Conservation (phyloP, 2,797 vertebrate genomes). For the Micropoecilia bifurca region DNA sequence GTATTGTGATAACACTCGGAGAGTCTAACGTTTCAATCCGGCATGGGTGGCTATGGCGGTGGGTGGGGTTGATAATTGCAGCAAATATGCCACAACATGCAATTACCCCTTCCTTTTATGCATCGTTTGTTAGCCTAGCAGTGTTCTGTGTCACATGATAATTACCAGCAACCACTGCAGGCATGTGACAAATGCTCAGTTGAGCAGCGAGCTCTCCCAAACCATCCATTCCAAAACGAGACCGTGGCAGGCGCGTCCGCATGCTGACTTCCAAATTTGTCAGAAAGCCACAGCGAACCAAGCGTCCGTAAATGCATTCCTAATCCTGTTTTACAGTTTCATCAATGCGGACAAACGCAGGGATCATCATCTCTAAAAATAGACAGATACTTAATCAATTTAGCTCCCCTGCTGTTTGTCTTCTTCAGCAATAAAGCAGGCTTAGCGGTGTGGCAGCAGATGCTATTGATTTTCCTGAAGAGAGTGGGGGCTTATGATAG, state of each 20-base stretch:
- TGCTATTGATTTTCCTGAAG: slow-evolving; percentile 72
- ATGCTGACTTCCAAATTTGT: slow-evolving; percentile 32
- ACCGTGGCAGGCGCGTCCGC: slow-evolving; percentile 22
- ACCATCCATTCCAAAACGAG: slow-evolving; percentile 49
- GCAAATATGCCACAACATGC: slow-evolving; percentile 63
- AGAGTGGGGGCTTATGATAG: slow-evolving; percentile 69
- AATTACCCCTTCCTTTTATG: slow-evolving; percentile 58
- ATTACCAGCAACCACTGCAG: slow-evolving; percentile 62
- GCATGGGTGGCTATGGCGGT: slow-evolving; percentile 49
- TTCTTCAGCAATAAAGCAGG: slow-evolving; percentile 69
- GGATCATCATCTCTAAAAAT: slow-evolving; percentile 76
- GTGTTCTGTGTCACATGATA: slow-evolving; percentile 58
- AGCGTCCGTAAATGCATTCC: neutral
- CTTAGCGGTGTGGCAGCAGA: slow-evolving; percentile 68
- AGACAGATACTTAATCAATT: slow-evolving; percentile 80
- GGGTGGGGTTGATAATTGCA: slow-evolving; percentile 60
- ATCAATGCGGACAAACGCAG: slow-evolving; percentile 50
- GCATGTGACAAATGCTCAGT: slow-evolving; percentile 56
- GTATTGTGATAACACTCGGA: slow-evolving; percentile 66
- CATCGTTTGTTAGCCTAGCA: slow-evolving; percentile 66
- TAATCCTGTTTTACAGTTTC: slow-evolving; percentile 35
- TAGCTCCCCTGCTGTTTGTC: slow-evolving; percentile 69
- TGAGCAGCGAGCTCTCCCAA: slow-evolving; percentile 17
- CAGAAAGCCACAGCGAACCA: slow-evolving; percentile 20
- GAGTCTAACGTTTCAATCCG: slow-evolving; percentile 68